Evolutionary conservation across 2,888 invertebrate genomes (phyloP), one percentile per base, ranked within the genome.

Genomic region (Diaprepes abbreviatus): DNA sequence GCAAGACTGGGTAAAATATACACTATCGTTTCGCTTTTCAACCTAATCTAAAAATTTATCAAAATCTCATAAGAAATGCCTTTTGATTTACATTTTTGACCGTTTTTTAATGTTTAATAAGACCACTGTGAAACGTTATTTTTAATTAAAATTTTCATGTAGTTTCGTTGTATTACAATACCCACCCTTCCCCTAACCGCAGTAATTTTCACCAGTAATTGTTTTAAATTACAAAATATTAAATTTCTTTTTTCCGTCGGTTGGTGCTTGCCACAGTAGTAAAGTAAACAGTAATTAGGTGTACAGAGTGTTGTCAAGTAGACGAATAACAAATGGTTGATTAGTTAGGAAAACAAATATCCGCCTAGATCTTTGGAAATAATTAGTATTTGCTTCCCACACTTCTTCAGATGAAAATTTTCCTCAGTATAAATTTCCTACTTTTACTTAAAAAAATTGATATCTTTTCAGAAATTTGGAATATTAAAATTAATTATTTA

Each of bases 221-320:
- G 60, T 66, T 60, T 54, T 35, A 60, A 59, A 66, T 66, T 66
- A 66, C 54, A 66, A 59, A 66, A 66, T 59, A 66, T 66, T 54
- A 66, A 48, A 36, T 57, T 65, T 57, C 36, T 58, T 57, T 28
- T 65, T 57, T 64, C 2, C 35, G 6, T 60, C 28, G 31, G 12
- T 12, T 55, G 17, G 28, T 45, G 12, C 28, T 55, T 40, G 17
- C 14, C n/a, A 35, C 40, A 43, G 12, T 33, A 35, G 40, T 60
- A 17, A 45, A 17, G 14, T 12, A 60, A 60, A 48, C 10, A 35
- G 54, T 48, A 60, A 60, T 48, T 60, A 50, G n/a, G 7, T 38
- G 7, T 28, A 48, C 48, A 12, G 48, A 48, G 48, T 28, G 48
- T 48, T 28, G 4, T 28, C n/a, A 12, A 48, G 48, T 28, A 28